Evolutionary conservation across 2,113 vertebrate species (phyloP), one percentile per base, ranked within the genome.

Genomic region (Ranitomeya imitator): DNA sequence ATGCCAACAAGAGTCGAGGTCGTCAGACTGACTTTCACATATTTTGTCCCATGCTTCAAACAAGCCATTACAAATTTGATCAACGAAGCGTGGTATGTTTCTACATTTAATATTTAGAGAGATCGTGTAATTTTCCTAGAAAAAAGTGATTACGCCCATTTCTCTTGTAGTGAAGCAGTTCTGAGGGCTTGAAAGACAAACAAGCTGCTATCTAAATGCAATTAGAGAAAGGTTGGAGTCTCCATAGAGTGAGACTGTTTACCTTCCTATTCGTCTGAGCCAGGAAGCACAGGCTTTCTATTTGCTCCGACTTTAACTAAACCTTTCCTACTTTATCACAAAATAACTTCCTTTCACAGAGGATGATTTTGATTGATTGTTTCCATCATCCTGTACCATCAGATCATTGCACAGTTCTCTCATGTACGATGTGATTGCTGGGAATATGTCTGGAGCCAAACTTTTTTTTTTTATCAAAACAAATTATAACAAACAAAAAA

Each of bases 311-410:
- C 21, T 79, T 55, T 54, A 52, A 79, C 52, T 79, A 76, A 76
- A 76, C 73, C 73, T 76, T 76, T 76, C 73, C 52, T 57, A 57
- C 19, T 57, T 79, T 79, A 79, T 79, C 77, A 79, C 77, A 79
- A 57, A 57, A 79, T 57, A 79, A 79, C 77, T 79, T 79, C 77
- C 77, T 79, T 79, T 79, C 77, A 79, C 77, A 79, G 11, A 79
- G 52, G 77, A 79, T 23, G 19, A 79, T 57, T 79, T 5, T 79
- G 77, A 79, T 79, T 79, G 77, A 79, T 57, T 55, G 19, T 79
- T 79, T 79, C 77, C 77, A 79, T 57, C 77, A 79, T 57, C 77
- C 52, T 6, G 3, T 79, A 23, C 45, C 73, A 76, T 76, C 73
- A 69, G 65, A 26, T 11, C 65, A n/a, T 11, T n/a, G 63, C 13